Percentiles rank a stretch among this genome's conserved stretches.
These are phyloP conservation scores for Xanthostigma xanthostigma DNA, from an alignment of 2,888 invertebrate species.

Conservation along the genomic window DNA sequence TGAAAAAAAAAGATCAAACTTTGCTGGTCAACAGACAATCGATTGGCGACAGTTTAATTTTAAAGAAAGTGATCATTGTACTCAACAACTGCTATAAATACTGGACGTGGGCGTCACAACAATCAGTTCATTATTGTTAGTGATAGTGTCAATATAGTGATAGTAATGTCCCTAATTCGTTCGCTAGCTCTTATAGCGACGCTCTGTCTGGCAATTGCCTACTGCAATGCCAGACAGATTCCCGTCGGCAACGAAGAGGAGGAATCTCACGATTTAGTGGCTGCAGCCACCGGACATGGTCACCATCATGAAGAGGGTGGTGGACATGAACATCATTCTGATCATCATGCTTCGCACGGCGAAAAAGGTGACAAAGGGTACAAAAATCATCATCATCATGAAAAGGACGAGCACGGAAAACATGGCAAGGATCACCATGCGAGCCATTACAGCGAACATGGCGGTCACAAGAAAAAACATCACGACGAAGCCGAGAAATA, in stretches of 20 bases:
- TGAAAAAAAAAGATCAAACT: too few species aligned
- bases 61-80: too few species aligned
- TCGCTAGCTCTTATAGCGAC: neutral
- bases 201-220: neutral
- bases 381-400: conserved; percentile 59
- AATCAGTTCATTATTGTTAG: too few species aligned
- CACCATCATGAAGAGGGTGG: conserved; percentile 44
- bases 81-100: neutral
- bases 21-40: too few species aligned
- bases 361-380: conserved; percentile 69
- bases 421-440: conserved; percentile 66
- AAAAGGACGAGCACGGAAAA: conserved; percentile 62
- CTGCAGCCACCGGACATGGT: conserved; percentile 29
- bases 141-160: too few species aligned
- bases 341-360: conserved; percentile 54
- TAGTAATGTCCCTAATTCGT: neutral
- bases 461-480: conserved; percentile 67
- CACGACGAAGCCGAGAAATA: conserved; percentile 63
- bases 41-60: too few species aligned
- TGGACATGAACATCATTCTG: conserved; percentile 51
- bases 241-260: conserved; percentile 6
- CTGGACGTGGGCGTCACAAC: neutral
- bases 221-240: neutral
- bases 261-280: conserved; percentile 27
- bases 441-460: conserved; percentile 61